phyloP scores from a whole-genome alignment of 1,140 invertebrate species.

The Drosophila cardini region DNA sequence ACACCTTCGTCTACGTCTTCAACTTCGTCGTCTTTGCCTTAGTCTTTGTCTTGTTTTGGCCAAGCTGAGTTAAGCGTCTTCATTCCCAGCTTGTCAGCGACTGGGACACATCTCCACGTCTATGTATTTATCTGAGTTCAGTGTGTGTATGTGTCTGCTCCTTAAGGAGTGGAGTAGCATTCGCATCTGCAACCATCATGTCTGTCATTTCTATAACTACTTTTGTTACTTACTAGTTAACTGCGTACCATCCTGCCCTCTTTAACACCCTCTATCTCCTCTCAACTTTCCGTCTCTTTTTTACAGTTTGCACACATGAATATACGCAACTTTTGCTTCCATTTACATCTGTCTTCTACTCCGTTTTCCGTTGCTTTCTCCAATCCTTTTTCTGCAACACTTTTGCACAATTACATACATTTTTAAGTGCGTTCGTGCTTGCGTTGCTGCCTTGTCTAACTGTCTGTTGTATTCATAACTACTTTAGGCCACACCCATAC shows the following conservation, averaged over 20 bases:
- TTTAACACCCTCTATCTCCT: background rate
- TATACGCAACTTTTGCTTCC: conserved; percentile 51
- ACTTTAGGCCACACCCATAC: conserved; percentile 70
- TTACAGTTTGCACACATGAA: conserved; percentile 20
- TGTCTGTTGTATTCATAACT: conserved; percentile 81
- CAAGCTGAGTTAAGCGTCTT: conserved; percentile 42
- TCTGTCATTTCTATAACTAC: conserved; percentile 82
- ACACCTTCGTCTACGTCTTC: conserved; percentile 41
- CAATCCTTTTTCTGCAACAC: conserved; percentile 48
- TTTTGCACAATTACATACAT: conserved; percentile 81
- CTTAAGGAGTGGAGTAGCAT: conserved; percentile 8
- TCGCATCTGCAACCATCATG: conserved; percentile 51
- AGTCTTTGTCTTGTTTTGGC: conserved; percentile 8
- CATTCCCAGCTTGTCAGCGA: conserved; percentile 51
- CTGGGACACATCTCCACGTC: conserved; percentile 37
- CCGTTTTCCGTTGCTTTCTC: background rate
- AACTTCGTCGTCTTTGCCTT: conserved; percentile 7
- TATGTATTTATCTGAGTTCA: conserved; percentile 42
- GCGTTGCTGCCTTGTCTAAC: conserved; percentile 59
- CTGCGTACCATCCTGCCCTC: conserved; percentile 40
- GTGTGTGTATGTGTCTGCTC: background rate
- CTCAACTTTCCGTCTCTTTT: too few relatives aligned
- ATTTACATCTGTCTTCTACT: conserved; percentile 32
- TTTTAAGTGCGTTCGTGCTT: conserved; percentile 78
- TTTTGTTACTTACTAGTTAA: conserved; percentile 80